Evolutionary conservation across 2,888 invertebrate genomes (phyloP), one percentile per base, ranked within the genome.

Genomic region (Agrilus biguttatus): DNA sequence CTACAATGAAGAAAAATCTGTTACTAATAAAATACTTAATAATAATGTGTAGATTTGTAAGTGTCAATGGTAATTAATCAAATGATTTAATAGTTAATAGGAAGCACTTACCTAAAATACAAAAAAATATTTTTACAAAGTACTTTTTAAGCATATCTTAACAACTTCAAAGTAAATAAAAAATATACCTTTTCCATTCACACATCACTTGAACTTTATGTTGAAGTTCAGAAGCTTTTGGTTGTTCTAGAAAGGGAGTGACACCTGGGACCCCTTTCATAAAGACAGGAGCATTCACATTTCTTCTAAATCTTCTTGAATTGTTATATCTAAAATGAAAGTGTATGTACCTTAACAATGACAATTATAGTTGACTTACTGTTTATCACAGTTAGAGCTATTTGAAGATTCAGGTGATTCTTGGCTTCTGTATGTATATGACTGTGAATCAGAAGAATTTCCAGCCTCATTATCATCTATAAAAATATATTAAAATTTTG

Each of bases 251-350:
- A 41, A 93, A 77, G 0, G 80, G 73, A 8, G 70, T 61, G 0
- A 95, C 90, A 0, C 88, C 88, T 0, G 77, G 70, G 0, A 95
- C 82, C 0, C 91, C 92, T 12, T 79, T 80, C 87, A 95, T 91
- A 62, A 96, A 96, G 4, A 68, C 63, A 0, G 82, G 77, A 61
- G 77, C 78, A 52, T 76, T 79, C 32, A 42, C 47, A 41, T 48
- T 44, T 28, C 47, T 43, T 45, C 45, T 49, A 13, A 3, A 10
- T 28, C 10, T 28, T 5, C 10, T 28, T 10, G 10, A 28, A 36
- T 34, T 43, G 36, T 41, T 17, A 38, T 37, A 10, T 17, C 14
- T 33, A 34, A 32, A 19, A 19, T 10, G 33, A 28, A 28, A 10
- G 10, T 28, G 2, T 28, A 28, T 4, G 4, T 28, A 28, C 2